These are phyloP conservation scores for Rhea pennata DNA, from an alignment of 2,113 vertebrate genomes.

Conservation along the genomic window DNA sequence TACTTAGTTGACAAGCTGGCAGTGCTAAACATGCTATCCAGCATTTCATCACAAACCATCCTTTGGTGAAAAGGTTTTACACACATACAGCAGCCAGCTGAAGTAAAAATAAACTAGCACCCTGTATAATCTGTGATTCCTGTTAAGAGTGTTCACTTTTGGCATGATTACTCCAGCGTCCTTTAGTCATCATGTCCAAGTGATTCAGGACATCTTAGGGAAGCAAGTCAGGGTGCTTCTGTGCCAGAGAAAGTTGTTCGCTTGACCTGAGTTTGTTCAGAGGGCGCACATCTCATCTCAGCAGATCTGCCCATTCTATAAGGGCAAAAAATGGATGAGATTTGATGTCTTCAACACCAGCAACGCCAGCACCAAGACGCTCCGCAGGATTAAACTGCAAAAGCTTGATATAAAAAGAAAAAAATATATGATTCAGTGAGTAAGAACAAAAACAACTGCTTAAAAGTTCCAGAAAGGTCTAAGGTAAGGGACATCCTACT, in stretches of 20 bases:
- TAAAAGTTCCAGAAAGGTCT: conserved; percentile 66
- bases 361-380: conserved; percentile 91
- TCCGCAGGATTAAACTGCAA: conserved; percentile 95
- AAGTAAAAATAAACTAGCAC: not conserved
- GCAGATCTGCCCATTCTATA: conserved; percentile 86
- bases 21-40: not conserved
- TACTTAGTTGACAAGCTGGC: not conserved
- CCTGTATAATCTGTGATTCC: not conserved
- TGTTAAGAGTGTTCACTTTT: conserved; percentile 6
- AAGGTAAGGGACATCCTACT: conserved; percentile 64
- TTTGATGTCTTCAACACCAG: conserved; percentile 95
- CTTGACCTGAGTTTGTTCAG: conserved; percentile 29
- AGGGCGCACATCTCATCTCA: conserved; percentile 46
- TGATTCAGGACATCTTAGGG: not conserved
- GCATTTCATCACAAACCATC: conserved; percentile 11
- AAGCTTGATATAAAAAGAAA: conserved; percentile 79
- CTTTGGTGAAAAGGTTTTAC: conserved; percentile 1
- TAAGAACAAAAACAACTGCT: conserved; percentile 59
- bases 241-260: not conserved
- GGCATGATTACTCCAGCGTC: not conserved
- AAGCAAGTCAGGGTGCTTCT: not conserved
- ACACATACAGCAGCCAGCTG: not conserved
- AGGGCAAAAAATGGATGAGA: conserved; percentile 94
- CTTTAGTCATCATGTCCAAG: not conserved
- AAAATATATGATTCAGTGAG: conserved; percentile 48